phyloP scores from a whole-genome alignment of 2,113 vertebrate genomes.

The Chaenogobius annularis region DNA sequence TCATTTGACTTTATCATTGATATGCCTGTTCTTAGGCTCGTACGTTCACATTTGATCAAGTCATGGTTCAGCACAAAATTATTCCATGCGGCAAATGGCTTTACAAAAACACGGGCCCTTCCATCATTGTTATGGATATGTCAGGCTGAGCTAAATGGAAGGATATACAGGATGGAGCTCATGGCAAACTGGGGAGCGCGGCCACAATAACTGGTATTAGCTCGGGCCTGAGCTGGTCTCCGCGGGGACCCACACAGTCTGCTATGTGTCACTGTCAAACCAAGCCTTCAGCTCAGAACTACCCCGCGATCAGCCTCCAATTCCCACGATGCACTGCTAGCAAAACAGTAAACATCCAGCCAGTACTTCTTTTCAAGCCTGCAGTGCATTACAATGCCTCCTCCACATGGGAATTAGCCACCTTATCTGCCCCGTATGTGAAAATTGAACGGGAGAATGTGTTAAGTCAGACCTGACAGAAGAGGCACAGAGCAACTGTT shows the following conservation, averaged over 20 bases:
- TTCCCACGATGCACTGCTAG: conserved; percentile 54
- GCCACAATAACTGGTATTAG: conserved; percentile 67
- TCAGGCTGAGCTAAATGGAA: conserved; percentile 61
- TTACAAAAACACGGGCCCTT: conserved; percentile 52
- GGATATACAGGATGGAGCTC: conserved; percentile 52
- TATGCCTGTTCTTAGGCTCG: not conserved
- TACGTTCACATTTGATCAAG: conserved; percentile 3
- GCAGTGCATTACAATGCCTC: conserved; percentile 39
- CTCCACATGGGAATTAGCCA: conserved; percentile 47
- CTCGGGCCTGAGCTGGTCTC: conserved; percentile 48
- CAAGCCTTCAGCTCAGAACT: conserved; percentile 45
- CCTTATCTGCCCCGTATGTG: conserved; percentile 43
- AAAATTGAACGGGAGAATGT: conserved; percentile 22
- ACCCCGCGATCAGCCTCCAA: conserved; percentile 20
- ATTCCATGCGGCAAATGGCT: conserved; percentile 42
- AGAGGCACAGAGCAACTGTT: conserved; percentile 31
- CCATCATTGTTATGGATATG: conserved; percentile 65
- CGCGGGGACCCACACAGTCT: conserved; percentile 45
- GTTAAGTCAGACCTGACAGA: conserved; percentile 35
- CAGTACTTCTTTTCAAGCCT: conserved; percentile 41
- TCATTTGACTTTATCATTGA: not conserved
- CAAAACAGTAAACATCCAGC: conserved; percentile 56
- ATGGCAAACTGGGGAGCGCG: conserved; percentile 44
- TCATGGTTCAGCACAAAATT: conserved; percentile 20
- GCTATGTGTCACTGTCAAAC: conserved; percentile 67